phyloP scores from a whole-genome alignment of 2,797 vertebrate genomes.

The Chaetophractus vellerosus region DNA sequence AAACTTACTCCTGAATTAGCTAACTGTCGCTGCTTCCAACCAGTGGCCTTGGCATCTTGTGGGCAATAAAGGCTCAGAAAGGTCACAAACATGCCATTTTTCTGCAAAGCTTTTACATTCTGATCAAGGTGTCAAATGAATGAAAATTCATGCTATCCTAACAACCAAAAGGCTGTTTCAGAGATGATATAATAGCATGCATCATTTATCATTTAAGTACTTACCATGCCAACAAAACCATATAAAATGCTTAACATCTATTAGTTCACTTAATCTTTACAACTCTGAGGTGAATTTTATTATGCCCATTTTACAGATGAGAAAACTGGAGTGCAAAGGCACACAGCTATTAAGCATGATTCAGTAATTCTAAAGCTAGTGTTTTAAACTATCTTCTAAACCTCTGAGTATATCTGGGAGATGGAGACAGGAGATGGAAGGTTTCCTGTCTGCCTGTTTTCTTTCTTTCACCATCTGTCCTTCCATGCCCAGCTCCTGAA shows the following conservation, averaged over 20 bases:
- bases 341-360: not conserved
- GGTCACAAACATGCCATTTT: not conserved
- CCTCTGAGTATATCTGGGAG: not conserved
- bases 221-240: rapidly evolving
- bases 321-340: not conserved
- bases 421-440: not conserved
- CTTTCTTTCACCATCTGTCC: too few species aligned
- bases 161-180: not conserved
- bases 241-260: not conserved
- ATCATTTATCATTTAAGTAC: rapidly evolving
- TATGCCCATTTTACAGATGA: not conserved
- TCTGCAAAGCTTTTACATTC: not conserved
- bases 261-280: not conserved
- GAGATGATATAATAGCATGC: not conserved
- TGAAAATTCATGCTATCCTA: not conserved
- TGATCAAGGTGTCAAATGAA: not conserved
- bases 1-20: not conserved
- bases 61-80: not conserved
- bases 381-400: not conserved
- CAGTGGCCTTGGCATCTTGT: not conserved
- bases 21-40: not conserved
- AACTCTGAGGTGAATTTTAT: not conserved
- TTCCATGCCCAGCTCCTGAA: too few species aligned
- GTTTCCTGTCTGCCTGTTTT: too few species aligned
- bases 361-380: not conserved